phyloP scores from a whole-genome alignment of 2,797 vertebrate species.

The Podarcis lilfordi region DNA sequence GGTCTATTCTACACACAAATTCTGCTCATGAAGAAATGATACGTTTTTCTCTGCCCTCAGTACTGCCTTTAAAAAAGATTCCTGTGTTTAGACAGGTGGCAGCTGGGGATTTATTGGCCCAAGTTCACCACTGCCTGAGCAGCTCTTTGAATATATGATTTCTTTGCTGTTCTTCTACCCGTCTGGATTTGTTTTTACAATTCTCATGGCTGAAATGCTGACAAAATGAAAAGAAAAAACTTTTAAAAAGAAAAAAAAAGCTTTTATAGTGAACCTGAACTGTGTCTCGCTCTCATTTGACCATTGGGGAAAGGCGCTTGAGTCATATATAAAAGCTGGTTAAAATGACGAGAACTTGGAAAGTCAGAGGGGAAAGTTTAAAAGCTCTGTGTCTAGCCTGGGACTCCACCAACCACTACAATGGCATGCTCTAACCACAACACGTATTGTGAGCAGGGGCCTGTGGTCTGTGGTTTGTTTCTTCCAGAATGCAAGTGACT shows the following conservation, averaged over 20 bases:
- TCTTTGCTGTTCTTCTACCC: constrained; percentile 61
- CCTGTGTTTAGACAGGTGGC: constrained; percentile 34
- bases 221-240: constrained; percentile 58
- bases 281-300: constrained; percentile 45
- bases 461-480: constrained; percentile 62
- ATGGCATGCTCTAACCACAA: constrained; percentile 52
- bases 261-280: constrained; percentile 44
- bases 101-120: constrained; percentile 26
- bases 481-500: constrained; percentile 41
- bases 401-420: constrained; percentile 47
- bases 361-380: constrained; percentile 32
- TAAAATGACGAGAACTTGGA: constrained; percentile 29
- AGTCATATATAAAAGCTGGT: constrained; percentile 36
- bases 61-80: constrained; percentile 17
- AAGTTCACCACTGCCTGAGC: constrained; percentile 5
- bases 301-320: constrained; percentile 36
- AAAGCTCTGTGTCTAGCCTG: constrained; percentile 29
- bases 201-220: constrained; percentile 56
- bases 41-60: background rate
- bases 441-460: constrained; percentile 44
- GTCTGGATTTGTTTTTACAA: constrained; percentile 62
- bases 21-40: constrained; percentile 10
- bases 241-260: no score
- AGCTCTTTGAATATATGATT: background rate
- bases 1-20: background rate